Evolutionary conservation across 2,113 vertebrate genomes (phyloP), one percentile per base, ranked within the genome.

Genomic region (Tenrec ecaudatus): DNA sequence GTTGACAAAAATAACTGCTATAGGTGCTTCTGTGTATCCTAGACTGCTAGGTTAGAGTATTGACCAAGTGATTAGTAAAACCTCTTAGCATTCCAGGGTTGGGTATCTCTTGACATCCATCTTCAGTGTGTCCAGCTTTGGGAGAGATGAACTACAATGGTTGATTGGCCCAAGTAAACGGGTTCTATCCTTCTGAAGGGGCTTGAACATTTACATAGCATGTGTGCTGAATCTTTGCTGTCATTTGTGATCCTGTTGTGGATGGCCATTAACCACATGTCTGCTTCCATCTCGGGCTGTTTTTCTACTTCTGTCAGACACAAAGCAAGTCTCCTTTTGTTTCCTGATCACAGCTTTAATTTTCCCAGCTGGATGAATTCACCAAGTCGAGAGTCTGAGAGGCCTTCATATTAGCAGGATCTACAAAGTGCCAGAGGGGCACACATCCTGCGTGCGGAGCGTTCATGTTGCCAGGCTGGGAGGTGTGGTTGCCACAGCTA

Each of bases 401-500:
- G 33, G 23, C 58, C 64, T 92, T 96, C 79, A 89, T 79, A 92
- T 94, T 90, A 80, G 60, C 73, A 91, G 88, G 85, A 83, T 94
- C 89, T 94, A 91, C 91, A 90, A 93, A 91, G 79, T 0, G 0
- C 90, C 90, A 9, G 80, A 89, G 92, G 89, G 87, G 80, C 68
- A 84, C 66, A 90, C 86, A 94, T 68, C 31, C 75, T 9, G 31
- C 11, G 1, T 16, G 22, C 66, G 23, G 78, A 89, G 68, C 47
- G 0, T 77, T 85, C 0, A 6, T 86, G 47, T 96, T 53, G 81
- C 82, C 29, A 53, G 75, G 88, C 66, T 90, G 57, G 82, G n/a
- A 0, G 0, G 38, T 69, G 83, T 3, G 77, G 95, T 96, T 97
- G 94, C 93, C 93, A 95, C 96, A 96, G 95, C 81, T 93, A 97